Evolutionary conservation across 1,140 invertebrate species (phyloP), one percentile per base, ranked within the genome.

Genomic region (Drosophila orena): DNA sequence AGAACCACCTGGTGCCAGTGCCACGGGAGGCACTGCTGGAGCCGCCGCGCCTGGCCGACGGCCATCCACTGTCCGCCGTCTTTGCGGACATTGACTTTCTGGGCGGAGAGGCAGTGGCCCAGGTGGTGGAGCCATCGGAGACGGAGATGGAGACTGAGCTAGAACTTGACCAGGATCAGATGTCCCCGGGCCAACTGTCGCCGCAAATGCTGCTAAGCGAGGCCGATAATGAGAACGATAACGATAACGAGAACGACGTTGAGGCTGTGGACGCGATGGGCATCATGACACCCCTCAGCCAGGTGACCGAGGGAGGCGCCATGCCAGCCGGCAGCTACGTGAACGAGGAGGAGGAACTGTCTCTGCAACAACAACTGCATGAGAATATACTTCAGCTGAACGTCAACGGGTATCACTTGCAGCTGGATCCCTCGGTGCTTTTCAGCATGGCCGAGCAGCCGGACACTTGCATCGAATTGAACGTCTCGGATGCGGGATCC

Each of bases 1-100:
- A 94, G 71, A 94, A 94, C 79, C 93, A 94, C 72, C 70, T 94
- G 27, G 93, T 94, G 10, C 94, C 94, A 0, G 94, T 92, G 59
- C 90, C 91, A 1, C 46, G 72, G 12, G 86, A 91, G 44, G 86
- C 81, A 1, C 20, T 91, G 0, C 52, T 77, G 0, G 90, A 88
- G 27, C 93, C 93, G 3, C 88, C 84, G 0, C 77, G 66, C 2
- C 58, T 89, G 1, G 79, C 85, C 7, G 84, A 89, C 5, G 84
- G 68, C 0, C 68, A 77, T 69, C 77, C 84, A 0, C 11, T 80
- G 20, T 89, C 83, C 0, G 83, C 83, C 1, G 79, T 86, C 0
- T 88, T 88, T 14, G 40, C 85, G 15, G 55, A 77, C 35, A 77
- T 77, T 56, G 74, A 77, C 17, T 69, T 77, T 11, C 75, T 83